Conservation (phyloP, 2,797 vertebrate species). For the Spinus olivaceus region DNA sequence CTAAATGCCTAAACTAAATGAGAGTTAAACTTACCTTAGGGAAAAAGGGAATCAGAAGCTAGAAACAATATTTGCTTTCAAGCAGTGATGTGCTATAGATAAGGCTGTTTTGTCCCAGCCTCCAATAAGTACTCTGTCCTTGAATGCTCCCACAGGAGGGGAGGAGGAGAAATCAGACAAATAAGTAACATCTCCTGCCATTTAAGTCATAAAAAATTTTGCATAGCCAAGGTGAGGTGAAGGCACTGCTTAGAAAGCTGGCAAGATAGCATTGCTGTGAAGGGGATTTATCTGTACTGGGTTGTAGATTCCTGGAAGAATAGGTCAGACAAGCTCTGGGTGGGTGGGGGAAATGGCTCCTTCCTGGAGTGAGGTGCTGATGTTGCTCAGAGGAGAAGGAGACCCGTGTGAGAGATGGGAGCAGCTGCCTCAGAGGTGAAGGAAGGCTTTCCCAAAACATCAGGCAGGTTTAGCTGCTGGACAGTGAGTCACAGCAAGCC, state of each 20-base stretch:
- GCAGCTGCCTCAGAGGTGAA: background rate
- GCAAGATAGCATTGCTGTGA: background rate
- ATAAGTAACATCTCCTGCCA: background rate
- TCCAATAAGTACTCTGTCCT: background rate
- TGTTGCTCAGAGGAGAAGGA: background rate
- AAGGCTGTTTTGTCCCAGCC: background rate
- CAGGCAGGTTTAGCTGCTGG: background rate
- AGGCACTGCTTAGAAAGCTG: background rate
- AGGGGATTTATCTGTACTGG: background rate
- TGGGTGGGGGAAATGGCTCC: background rate
- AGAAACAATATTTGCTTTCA: slow-evolving; percentile 38
- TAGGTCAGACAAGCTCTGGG: background rate
- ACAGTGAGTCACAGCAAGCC: background rate
- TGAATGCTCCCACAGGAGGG: background rate
- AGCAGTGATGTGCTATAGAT: slow-evolving; percentile 2
- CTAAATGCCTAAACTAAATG: background rate
- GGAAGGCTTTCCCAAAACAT: background rate
- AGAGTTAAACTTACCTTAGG: slow-evolving; percentile 14
- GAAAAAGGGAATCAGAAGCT: slow-evolving; percentile 24
- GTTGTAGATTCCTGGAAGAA: background rate
- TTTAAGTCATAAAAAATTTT: slow-evolving; percentile 19
- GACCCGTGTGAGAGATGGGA: fast-evolving
- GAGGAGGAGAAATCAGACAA: background rate
- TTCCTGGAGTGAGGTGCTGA: background rate
- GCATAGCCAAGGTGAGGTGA: background rate